Evolutionary conservation across 1,140 invertebrate species (phyloP).

Genomic region (Magallana ariakensis): DNA sequence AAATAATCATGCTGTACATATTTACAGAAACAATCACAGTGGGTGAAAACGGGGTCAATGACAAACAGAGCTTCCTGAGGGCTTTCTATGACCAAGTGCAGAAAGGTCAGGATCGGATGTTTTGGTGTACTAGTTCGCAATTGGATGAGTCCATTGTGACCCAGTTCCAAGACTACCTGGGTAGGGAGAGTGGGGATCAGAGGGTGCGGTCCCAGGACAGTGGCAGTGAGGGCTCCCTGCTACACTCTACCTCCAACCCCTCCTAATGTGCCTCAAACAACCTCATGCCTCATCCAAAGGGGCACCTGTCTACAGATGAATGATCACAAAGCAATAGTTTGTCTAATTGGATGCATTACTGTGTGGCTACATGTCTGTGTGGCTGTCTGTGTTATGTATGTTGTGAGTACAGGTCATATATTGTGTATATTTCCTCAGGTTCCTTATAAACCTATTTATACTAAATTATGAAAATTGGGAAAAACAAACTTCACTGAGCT

Average conservation of each 20-base stretch:
- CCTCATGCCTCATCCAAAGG: too few relatives aligned
- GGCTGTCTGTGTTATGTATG: too few relatives aligned
- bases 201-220: not conserved
- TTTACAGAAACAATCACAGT: constrained; percentile 21
- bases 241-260: not conserved
- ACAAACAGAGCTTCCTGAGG: not conserved
- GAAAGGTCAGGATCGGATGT: constrained; percentile 17
- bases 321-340: too few relatives aligned
- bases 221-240: not conserved
- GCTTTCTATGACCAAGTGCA: constrained; percentile 22
- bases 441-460: too few relatives aligned
- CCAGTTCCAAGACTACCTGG: constrained; percentile 8
- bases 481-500: too few relatives aligned
- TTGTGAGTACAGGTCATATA: too few relatives aligned
- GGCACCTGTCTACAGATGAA: too few relatives aligned
- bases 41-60: not conserved
- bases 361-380: too few relatives aligned
- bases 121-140: not conserved
- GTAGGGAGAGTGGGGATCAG: not conserved
- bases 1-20: too few relatives aligned
- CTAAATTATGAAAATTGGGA: too few relatives aligned
- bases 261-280: not conserved
- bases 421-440: too few relatives aligned
- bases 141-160: not conserved
- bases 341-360: too few relatives aligned